These are phyloP conservation scores for Nilaparvata lugens DNA, from an alignment of 1,140 invertebrate genomes.

Conservation along the genomic window DNA sequence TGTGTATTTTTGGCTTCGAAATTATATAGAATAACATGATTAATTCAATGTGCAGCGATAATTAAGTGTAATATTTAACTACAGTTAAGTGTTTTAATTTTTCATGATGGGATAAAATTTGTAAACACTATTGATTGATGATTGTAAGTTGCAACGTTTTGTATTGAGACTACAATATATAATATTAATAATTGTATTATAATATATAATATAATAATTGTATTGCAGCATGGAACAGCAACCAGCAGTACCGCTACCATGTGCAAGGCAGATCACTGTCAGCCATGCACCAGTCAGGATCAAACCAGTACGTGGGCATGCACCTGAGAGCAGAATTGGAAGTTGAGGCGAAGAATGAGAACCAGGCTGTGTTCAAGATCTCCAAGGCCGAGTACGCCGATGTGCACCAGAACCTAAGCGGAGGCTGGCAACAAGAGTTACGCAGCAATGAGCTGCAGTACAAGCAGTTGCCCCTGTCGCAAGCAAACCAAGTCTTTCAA, in stretches of 20 bases:
- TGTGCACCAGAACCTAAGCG: constrained; percentile 41
- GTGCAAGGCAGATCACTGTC: constrained; percentile 47
- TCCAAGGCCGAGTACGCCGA: constrained; percentile 41
- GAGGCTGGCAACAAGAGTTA: constrained; percentile 37
- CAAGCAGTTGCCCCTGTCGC: constrained; percentile 35
- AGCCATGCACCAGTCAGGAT: constrained; percentile 37
- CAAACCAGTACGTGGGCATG: constrained; percentile 43
- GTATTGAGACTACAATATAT: too few species aligned
- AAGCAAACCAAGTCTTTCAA: constrained; percentile 46
- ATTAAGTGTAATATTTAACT: too few species aligned
- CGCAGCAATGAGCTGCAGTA: constrained; percentile 40
- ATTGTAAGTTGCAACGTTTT: too few species aligned
- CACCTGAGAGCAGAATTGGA: constrained; percentile 42
- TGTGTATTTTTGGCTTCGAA: too few species aligned
- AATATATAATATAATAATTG: too few species aligned
- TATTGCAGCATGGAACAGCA: constrained; percentile 44
- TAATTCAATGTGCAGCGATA: too few species aligned
- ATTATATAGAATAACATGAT: too few species aligned
- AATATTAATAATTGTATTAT: too few species aligned
- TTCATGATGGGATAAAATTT: too few species aligned
- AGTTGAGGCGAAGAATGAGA: constrained; percentile 39
- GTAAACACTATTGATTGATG: too few species aligned
- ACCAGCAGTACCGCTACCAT: constrained; percentile 48
- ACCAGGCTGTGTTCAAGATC: constrained; percentile 32
- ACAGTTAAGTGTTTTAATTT: too few species aligned